Evolutionary conservation across 2,888 invertebrate genomes (phyloP).

Genomic region (Pseudococcus jackbeardsleyi): DNA sequence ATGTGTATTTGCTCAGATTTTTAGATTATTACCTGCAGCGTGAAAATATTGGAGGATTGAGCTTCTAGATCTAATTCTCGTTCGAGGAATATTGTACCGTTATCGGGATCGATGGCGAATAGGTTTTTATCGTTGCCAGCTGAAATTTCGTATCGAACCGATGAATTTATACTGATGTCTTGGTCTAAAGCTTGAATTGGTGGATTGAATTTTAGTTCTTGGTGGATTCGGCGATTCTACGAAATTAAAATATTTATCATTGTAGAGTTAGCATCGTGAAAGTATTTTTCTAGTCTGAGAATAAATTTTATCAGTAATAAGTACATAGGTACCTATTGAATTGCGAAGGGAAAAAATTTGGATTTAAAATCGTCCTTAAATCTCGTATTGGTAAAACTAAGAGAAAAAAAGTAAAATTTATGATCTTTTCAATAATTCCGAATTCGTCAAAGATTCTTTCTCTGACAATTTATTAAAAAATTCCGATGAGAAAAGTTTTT

Average conservation of each 20-base stretch:
- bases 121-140: conserved; percentile 84
- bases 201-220: conserved; percentile 79
- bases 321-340: too few relatives aligned
- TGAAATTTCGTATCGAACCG: conserved; percentile 83
- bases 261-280: too few relatives aligned
- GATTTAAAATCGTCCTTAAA: too few relatives aligned
- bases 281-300: too few relatives aligned
- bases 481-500: too few relatives aligned
- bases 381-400: too few relatives aligned
- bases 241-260: not conserved
- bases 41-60: conserved; percentile 83
- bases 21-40: conserved; percentile 71
- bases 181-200: conserved; percentile 85
- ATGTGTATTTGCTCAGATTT: not conserved
- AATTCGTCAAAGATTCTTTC: too few relatives aligned
- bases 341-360: too few relatives aligned
- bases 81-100: conserved; percentile 83
- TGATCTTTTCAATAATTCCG: too few relatives aligned
- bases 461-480: too few relatives aligned
- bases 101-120: conserved; percentile 81
- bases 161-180: conserved; percentile 81
- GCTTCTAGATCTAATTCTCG: conserved; percentile 85
- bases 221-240: conserved; percentile 81
- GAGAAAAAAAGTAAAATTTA: too few relatives aligned
- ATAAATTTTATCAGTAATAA: too few relatives aligned